phyloP scores from a whole-genome alignment of 2,113 vertebrate genomes.

The Crotalus horridus region DNA sequence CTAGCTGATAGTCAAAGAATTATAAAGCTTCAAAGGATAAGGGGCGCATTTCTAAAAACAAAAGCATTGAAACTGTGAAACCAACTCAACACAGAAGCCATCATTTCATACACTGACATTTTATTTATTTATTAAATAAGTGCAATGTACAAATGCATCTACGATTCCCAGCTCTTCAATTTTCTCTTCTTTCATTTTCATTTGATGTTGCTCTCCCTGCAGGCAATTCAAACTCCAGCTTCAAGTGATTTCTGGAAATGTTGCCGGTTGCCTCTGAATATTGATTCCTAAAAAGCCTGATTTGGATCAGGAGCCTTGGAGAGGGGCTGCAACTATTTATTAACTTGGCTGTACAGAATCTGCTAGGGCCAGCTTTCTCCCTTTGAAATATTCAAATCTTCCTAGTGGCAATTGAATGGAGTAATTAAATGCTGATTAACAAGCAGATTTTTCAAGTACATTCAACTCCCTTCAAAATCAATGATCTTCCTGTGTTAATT shows the following conservation, averaged over 20 bases:
- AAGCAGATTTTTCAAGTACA: conserved; percentile 22
- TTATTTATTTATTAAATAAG: background rate
- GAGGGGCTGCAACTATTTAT: background rate
- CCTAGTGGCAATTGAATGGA: conserved; percentile 16
- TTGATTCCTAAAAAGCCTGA: conserved; percentile 12
- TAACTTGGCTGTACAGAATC: conserved; percentile 13
- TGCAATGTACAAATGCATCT: background rate
- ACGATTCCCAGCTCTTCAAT: background rate
- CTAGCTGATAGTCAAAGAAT: background rate
- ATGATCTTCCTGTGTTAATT: conserved; percentile 17
- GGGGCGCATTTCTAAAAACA: background rate
- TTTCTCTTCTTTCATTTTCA: background rate
- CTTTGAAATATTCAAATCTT: conserved; percentile 21
- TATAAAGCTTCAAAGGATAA: background rate
- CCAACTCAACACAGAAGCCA: background rate
- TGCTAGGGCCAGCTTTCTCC: background rate
- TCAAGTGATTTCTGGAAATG: background rate
- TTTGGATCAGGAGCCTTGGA: background rate
- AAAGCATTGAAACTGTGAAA: background rate
- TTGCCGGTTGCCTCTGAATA: background rate
- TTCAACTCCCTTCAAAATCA: conserved; percentile 4
- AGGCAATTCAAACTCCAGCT: background rate
- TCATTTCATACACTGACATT: background rate
- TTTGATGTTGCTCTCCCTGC: background rate
- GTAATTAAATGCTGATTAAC: background rate